These are phyloP conservation scores for Ephialtes manifestator DNA, from an alignment of 2,888 invertebrate genomes.

Conservation along the genomic window DNA sequence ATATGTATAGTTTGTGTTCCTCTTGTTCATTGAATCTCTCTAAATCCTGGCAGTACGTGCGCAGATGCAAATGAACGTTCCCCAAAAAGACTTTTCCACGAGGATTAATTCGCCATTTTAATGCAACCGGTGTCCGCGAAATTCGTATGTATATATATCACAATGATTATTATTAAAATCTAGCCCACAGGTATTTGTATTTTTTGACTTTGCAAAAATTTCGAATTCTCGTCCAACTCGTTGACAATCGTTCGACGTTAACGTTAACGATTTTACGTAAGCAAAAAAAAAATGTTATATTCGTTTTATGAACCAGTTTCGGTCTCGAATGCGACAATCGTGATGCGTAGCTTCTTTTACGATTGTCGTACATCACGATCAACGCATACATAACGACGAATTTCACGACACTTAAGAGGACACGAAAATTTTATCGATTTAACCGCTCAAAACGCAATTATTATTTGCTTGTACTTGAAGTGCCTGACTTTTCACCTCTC, in stretches of 20 bases:
- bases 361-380: not conserved
- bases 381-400: not conserved
- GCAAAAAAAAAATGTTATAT: constrained; percentile 24
- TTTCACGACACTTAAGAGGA: not conserved
- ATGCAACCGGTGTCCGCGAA: constrained; percentile 58
- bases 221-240: constrained; percentile 22
- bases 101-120: constrained; percentile 70
- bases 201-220: constrained; percentile 21
- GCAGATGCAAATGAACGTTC: constrained; percentile 78
- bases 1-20: constrained; percentile 63
- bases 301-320: constrained; percentile 39
- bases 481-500: constrained; percentile 2
- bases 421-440: constrained; percentile 9
- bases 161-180: constrained; percentile 39
- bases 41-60: constrained; percentile 69
- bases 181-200: constrained; percentile 20
- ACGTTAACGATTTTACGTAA: constrained; percentile 48
- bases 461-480: not conserved
- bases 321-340: not conserved
- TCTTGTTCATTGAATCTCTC: constrained; percentile 31
- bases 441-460: not conserved
- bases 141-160: constrained; percentile 29
- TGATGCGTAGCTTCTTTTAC: not conserved
- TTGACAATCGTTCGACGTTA: not conserved
- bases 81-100: constrained; percentile 74